Base-by-base conservation (phyloP, 1,140 invertebrate genomes). In the Apocrypta bakeri region DNA sequence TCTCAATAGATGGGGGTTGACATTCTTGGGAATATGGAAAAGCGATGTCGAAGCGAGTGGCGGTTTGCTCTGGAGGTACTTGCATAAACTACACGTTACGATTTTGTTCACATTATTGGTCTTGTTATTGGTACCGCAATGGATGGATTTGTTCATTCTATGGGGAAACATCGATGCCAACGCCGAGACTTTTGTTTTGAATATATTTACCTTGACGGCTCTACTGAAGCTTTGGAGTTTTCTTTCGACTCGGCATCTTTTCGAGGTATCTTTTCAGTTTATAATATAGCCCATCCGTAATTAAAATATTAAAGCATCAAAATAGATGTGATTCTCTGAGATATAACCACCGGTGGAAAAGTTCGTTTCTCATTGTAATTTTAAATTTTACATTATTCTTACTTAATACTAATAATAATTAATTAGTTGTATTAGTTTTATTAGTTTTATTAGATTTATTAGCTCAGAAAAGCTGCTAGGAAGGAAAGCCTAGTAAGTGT, bases 111-210 rank as follows among this genome's bases (percentile, higher is more conserved):
- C 11, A 0, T 0, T 76, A 8, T 1, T 83, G 40, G 12, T 79
- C 2, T 2, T 71, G 40, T 74, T 85, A 1, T 68, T 83, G 4
- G 4, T 85, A 0, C 84, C 84, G 0, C 40, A 83, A 61, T 81
- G 76, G 76, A 8, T 83, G 1, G 82, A 85, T 14, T 1, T 85
- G 8, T 85, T 83, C 69, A 31, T 85, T 0, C 31, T 81, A 2
- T 78, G 81, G 78, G 84, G 84, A 0, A 74, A 83, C 48, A 12
- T 83, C 25, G 64, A 83, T 9, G 81, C 78, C 12, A 78, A 48
- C 42, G 68, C 75, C n/a, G 84, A 85, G n/a, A 85, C 77, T 21
- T 63, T 85, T 11, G 21, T 79, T 0, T 42, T 76, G 31, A 79
- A 69, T 37, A 24, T 85, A 1, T 83, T 82, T 31, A 83, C 78